Base-by-base conservation (phyloP, 2,113 vertebrate species). In the Heliornis fulica region DNA sequence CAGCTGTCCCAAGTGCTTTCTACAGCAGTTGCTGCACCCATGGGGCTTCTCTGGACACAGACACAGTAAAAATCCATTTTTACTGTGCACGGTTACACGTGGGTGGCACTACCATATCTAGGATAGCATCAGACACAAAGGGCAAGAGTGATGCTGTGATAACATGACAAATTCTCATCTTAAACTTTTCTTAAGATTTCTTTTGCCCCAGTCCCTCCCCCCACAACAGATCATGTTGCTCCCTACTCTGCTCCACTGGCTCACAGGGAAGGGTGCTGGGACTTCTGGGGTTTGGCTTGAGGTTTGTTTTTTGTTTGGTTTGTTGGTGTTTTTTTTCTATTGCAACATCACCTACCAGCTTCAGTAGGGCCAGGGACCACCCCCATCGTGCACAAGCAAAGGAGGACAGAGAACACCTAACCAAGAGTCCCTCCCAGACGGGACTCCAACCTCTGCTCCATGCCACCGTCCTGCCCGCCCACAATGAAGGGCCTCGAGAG, bases 71-170 rank as follows among this genome's bases (percentile, higher is more conserved):
- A 90, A 74, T n/a, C 76, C 48, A 65, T 13, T 40, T 22, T 23
- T 46, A 4, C 28, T 32, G 6, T 13, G 43, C 19, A 21, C 41
- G 65, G 45, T 15, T 57, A 45, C 16, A 10, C 0, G 1, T 50
- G 66, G 84, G 59, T 66, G 75, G 59, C 75, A 38, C 61, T 23
- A 32, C 7, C 53, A 2, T 20, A 6, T 50, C 26, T 38, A 66
- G 91, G 54, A 71, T 23, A 31, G 11, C 32, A 45, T 21, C 12
- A 38, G 46, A 25, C 50, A 32, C 32, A 8, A 45, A 40, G 23
- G 36, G 51, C 60, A 81, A 75, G 7, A 20, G 17, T 0, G 6
- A 15, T 10, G 4, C 32, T 2, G 1, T 0, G 0, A 4, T 0
- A 25, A 0, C 51, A 59, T 11, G n/a, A 72, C 18, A 53, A 17